Conservation (phyloP, 2,113 vertebrate species). For the Clarias magur region DNA sequence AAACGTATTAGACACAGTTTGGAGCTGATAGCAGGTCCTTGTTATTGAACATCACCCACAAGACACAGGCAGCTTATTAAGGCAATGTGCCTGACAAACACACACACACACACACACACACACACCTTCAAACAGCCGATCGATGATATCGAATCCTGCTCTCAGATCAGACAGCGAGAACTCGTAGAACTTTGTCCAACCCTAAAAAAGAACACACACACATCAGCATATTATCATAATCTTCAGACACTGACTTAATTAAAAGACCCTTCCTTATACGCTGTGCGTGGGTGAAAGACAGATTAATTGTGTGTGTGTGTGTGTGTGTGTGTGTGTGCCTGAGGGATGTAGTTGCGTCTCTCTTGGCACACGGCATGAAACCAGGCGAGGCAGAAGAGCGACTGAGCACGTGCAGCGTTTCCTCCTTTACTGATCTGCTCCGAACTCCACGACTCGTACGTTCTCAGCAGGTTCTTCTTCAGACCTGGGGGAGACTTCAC, state of each 20-base stretch:
- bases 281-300: background rate
- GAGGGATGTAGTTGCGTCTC: conserved; percentile 96
- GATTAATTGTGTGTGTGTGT: background rate
- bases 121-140: conserved; percentile 89
- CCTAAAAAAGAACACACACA: conserved; percentile 68
- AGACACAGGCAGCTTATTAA: background rate
- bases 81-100: background rate
- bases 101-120: conserved; percentile 19
- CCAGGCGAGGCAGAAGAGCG: conserved; percentile 96
- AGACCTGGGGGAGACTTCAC: conserved; percentile 90
- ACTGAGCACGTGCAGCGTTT: conserved; percentile 80
- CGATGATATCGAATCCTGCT: conserved; percentile 91
- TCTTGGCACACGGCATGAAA: conserved; percentile 98
- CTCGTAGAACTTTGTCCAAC: conserved; percentile 99
- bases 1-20: background rate
- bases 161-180: conserved; percentile 96
- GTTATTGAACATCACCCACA: background rate
- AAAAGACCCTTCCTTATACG: background rate
- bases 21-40: background rate
- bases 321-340: conserved; percentile 73
- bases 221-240: conserved; percentile 2
- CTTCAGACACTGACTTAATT: conserved; percentile 1
- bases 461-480: conserved; percentile 95
- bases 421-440: conserved; percentile 90
- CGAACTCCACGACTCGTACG: conserved; percentile 93